Percentiles rank a stretch among this genome's conserved stretches.
These are phyloP conservation scores for Microplitis mediator DNA, from an alignment of 1,140 invertebrate genomes.

Conservation along the genomic window DNA sequence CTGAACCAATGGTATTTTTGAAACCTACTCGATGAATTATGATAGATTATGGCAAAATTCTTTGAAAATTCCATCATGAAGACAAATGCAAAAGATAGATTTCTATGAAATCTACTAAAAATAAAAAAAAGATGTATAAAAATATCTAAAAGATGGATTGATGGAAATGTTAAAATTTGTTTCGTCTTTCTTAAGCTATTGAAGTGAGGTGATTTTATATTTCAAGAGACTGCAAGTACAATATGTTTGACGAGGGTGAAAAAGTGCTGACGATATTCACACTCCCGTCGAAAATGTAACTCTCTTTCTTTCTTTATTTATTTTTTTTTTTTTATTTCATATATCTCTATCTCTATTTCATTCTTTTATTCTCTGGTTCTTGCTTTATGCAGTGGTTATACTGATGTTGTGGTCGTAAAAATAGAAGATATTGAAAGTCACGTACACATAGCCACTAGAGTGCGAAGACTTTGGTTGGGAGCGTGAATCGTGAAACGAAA, in stretches of 20 bases:
- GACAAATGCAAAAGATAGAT: no score
- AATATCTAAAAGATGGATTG: no score
- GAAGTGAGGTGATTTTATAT: constrained; percentile 17
- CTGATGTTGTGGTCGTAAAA: constrained; percentile 12
- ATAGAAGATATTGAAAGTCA: constrained; percentile 21
- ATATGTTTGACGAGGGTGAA: constrained; percentile 45
- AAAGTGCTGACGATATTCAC: constrained; percentile 48
- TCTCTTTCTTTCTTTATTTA: not conserved
- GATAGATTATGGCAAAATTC: no score
- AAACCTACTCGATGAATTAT: no score
- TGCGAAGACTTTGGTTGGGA: constrained; percentile 21
- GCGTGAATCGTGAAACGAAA: constrained; percentile 18
- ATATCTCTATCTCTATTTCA: not conserved
- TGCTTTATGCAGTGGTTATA: no score
- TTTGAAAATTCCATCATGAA: no score
- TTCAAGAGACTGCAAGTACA: constrained; percentile 15
- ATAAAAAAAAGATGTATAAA: no score
- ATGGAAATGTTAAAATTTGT: not conserved
- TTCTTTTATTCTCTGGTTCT: not conserved
- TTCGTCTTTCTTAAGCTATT: not conserved
- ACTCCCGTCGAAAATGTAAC: constrained; percentile 25
- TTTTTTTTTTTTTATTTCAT: not conserved
- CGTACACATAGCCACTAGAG: constrained; percentile 24
- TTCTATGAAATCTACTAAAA: no score
- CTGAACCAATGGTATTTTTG: no score